Evolutionary conservation across 2,888 invertebrate genomes (phyloP).

Genomic region (Acronicta aceris): DNA sequence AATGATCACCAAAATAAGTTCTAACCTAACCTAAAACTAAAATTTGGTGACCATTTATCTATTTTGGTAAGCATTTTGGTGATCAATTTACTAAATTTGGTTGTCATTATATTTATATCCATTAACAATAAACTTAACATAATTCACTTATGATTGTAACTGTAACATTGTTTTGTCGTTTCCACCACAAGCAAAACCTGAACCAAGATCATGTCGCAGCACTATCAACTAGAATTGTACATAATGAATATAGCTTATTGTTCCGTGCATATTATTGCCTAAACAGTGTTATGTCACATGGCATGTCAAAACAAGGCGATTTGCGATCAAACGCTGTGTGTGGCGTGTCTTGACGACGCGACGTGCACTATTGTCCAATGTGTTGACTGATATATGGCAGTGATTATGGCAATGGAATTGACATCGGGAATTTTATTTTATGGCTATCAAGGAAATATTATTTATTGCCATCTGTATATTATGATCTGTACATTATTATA

Average conservation of each 20-base stretch:
- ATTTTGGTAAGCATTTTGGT: too few relatives aligned
- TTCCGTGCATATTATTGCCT: conserved; percentile 22
- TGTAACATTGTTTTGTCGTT: not conserved
- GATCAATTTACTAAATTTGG: too few relatives aligned
- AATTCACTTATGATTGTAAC: not conserved
- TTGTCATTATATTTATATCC: too few relatives aligned
- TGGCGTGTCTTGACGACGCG: conserved; percentile 24
- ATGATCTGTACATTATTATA: too few relatives aligned
- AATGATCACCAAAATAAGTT: too few relatives aligned
- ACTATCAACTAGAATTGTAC: conserved; percentile 18
- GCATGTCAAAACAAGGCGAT: conserved; percentile 52
- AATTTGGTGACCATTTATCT: too few relatives aligned
- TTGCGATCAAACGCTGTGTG: conserved; percentile 45
- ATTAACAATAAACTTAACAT: too few relatives aligned
- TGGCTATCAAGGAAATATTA: not conserved
- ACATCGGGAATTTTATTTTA: conserved; percentile 25
- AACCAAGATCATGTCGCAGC: conserved; percentile 15
- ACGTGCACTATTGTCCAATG: conserved; percentile 34
- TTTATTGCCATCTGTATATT: not conserved
- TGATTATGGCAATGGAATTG: conserved; percentile 18
- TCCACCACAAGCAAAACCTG: not conserved
- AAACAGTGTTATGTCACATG: conserved; percentile 27
- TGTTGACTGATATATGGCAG: conserved; percentile 29
- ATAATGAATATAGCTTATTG: conserved; percentile 32
- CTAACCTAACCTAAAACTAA: too few relatives aligned